Conservation (phyloP, 2,113 vertebrate genomes). For the Epinephelus cyanopodus region DNA sequence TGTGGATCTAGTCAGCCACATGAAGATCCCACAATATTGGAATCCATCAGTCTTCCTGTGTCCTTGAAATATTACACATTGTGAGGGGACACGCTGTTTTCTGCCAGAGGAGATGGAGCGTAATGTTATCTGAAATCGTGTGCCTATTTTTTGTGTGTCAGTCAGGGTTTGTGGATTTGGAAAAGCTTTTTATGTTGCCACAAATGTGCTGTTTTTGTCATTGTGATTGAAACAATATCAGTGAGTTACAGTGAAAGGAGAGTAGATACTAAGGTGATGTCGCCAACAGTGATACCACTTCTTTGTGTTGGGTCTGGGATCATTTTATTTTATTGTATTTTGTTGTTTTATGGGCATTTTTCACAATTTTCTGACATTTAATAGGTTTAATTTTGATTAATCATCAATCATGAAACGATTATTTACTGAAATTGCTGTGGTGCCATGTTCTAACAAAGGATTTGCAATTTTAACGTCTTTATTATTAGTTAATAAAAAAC, state of each 20-base stretch:
- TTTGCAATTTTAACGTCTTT: no score
- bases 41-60: constrained; percentile 63
- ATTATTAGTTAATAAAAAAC: no score
- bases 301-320: constrained; percentile 16
- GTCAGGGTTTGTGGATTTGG: constrained; percentile 76
- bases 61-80: constrained; percentile 39
- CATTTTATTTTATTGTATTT: no score
- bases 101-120: constrained; percentile 7
- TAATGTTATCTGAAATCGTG: constrained; percentile 42
- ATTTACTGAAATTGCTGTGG: neutral
- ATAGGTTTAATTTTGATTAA: no score
- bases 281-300: neutral
- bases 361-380: no score
- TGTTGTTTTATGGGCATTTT: no score
- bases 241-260: constrained; percentile 14
- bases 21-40: constrained; percentile 66
- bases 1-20: constrained; percentile 29
- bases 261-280: neutral
- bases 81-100: constrained; percentile 26
- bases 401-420: no score
- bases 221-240: constrained; percentile 47
- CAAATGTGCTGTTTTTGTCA: constrained; percentile 41
- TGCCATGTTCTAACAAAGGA: neutral
- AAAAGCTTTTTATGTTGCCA: constrained; percentile 70
- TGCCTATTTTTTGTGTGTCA: constrained; percentile 61